Conservation (phyloP, 2,888 invertebrate species). For the Piscicola geometra region DNA sequence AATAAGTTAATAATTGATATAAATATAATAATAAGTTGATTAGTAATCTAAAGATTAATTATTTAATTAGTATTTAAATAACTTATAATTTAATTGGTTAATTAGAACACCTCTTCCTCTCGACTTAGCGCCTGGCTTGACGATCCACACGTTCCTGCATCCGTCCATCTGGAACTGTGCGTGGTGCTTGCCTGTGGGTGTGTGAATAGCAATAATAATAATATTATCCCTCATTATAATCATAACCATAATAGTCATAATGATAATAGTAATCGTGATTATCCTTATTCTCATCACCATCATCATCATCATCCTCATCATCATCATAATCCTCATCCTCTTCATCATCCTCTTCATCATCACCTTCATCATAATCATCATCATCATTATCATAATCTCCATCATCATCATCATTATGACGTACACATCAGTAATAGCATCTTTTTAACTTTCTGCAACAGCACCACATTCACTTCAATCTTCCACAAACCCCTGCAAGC, state of each 20-base stretch:
- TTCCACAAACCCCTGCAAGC: not conserved
- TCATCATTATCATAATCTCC: too few relatives aligned
- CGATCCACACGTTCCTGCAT: slow-evolving; percentile 82
- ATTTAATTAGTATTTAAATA: slow-evolving; percentile 2
- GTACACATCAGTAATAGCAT: not conserved
- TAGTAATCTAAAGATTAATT: not conserved
- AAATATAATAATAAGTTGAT: not conserved
- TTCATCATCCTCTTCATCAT: too few relatives aligned
- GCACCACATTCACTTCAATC: not conserved
- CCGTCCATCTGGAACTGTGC: slow-evolving; percentile 67
- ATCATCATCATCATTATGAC: not conserved
- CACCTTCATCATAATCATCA: too few relatives aligned
- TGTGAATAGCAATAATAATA: too few relatives aligned
- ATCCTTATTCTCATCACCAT: too few relatives aligned
- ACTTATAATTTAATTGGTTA: not conserved
- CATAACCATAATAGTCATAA: too few relatives aligned
- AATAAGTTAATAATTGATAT: not conserved
- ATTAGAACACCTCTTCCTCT: slow-evolving; percentile 5
- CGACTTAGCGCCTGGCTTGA: slow-evolving; percentile 70
- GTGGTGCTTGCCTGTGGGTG: slow-evolving; percentile 45
- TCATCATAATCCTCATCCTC: too few relatives aligned
- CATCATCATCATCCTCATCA: too few relatives aligned
- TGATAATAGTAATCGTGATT: too few relatives aligned
- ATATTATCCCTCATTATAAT: too few relatives aligned
- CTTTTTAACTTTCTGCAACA: not conserved